Base-by-base conservation (phyloP, 2,797 vertebrate genomes). In the Nothura maculosa region DNA sequence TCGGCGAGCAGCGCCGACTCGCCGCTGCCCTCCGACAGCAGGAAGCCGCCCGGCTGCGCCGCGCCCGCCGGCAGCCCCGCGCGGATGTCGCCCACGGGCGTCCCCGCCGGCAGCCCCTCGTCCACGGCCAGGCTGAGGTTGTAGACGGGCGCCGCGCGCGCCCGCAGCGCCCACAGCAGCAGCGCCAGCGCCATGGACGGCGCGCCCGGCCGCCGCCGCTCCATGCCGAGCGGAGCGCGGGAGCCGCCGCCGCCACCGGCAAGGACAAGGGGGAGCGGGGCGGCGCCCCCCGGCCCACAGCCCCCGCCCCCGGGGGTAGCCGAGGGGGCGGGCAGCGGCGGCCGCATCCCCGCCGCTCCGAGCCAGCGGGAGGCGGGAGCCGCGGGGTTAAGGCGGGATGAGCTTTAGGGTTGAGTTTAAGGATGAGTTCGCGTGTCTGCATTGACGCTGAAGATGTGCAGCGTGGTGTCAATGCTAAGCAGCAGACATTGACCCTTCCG, bases 1-100 rank as follows among this genome's bases (percentile, higher is more conserved):
- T 99, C 99, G n/a, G 97, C 97, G 91, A 99, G 98, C 85, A 99
- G 97, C 11, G 98, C 97, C 0, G 99, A 99, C 82, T 99, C 99
- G 28, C 97, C 98, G 81, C 98, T 98, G 64, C 98, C 98, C 91
- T 99, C 99, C 0, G 99, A 99, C 84, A 99, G 98, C 86, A 99
- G 98, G 88, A 99, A 99, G 4, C 99, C 99, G 4, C 97, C 98
- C 42, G 90, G 97, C 9, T 94, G 86, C 1, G 97, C 97, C 21
- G 94, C 77, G 2, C 89, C 95, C 3, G 96, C 90, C 6, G 97
- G 98, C 34, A 99, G 87, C 13, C 96, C 98, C 1, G 98, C 98
- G 25, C 98, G 97, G 58, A 99, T 97, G 78, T 99, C 98, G 9
- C 99, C 99, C 1, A 99, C 98, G 34, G 98, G 97, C 18, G 99